These are phyloP conservation scores for Brachionus manjavacas DNA, from an alignment of 1,140 invertebrate genomes.

Conservation along the genomic window DNA sequence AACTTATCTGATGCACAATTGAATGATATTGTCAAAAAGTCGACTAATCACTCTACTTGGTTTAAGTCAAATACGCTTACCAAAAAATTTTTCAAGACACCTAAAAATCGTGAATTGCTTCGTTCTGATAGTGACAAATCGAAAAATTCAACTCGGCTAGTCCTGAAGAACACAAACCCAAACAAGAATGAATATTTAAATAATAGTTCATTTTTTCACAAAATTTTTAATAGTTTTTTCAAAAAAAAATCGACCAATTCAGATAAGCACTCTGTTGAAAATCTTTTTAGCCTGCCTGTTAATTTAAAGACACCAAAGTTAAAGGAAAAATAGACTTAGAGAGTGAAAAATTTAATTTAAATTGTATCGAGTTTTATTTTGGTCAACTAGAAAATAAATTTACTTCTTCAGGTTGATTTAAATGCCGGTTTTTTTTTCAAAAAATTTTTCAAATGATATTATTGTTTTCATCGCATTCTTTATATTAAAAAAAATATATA, in stretches of 20 bases:
- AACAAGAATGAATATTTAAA: background rate
- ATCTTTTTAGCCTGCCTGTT: conserved; percentile 8
- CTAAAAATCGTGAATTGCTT: background rate
- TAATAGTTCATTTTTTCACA: conserved; percentile 21
- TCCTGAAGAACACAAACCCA: background rate
- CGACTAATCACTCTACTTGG: background rate
- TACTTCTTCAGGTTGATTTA: background rate
- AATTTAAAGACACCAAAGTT: background rate
- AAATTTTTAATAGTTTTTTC: conserved; percentile 7
- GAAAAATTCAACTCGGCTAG: background rate
- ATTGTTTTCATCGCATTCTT: background rate
- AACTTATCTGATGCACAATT: conserved; percentile 19
- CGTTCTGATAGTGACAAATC: conserved; percentile 12
- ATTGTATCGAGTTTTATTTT: background rate
- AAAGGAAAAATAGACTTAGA: background rate
- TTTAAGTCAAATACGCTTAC: conserved; percentile 23
- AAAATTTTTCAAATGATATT: background rate
- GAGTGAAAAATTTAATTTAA: background rate
- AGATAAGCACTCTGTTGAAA: conserved; percentile 20
- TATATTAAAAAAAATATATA: background rate
- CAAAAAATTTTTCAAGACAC: background rate
- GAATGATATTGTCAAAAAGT: background rate
- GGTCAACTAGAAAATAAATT: background rate
- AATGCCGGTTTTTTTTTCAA: background rate
- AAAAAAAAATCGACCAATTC: conserved; percentile 11